These are phyloP conservation scores for Pterois miles DNA, from an alignment of 2,797 vertebrate species.

Conservation along the genomic window DNA sequence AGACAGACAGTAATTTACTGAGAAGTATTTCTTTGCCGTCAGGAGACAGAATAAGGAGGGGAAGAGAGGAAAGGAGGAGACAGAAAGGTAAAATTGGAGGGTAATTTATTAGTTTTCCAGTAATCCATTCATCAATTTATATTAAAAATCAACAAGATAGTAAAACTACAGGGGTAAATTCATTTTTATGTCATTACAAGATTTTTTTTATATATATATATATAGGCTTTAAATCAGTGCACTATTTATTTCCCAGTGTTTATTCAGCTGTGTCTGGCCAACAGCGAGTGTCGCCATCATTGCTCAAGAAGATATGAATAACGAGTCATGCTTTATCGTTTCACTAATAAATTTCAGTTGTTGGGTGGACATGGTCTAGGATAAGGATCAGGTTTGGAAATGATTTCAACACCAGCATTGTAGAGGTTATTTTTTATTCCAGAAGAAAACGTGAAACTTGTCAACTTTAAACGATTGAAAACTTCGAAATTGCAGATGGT, in stretches of 20 bases:
- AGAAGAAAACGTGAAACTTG: neutral
- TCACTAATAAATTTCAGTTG: neutral
- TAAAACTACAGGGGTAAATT: neutral
- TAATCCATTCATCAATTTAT: neutral
- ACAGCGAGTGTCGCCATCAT: neutral
- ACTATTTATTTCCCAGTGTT: neutral
- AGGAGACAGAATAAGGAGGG: constrained; percentile 10
- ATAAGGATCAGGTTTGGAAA: neutral
- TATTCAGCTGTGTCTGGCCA: neutral
- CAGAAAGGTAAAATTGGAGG: neutral
- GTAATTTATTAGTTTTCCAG: constrained; percentile 7
- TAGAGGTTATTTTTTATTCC: neutral
- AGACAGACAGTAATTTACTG: constrained; percentile 58
- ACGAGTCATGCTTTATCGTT: neutral
- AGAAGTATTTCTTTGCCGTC: constrained; percentile 46
- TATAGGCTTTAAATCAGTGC: neutral
- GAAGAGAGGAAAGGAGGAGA: neutral
- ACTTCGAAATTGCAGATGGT: neutral
- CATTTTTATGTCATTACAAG: neutral
- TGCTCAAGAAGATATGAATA: neutral
- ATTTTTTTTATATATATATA: neutral
- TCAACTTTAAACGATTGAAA: neutral
- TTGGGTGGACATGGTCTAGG: neutral
- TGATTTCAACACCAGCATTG: neutral
- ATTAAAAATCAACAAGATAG: constrained; percentile 5